Base-by-base conservation (phyloP, 2,888 invertebrate species). In the Aquatica leii region DNA sequence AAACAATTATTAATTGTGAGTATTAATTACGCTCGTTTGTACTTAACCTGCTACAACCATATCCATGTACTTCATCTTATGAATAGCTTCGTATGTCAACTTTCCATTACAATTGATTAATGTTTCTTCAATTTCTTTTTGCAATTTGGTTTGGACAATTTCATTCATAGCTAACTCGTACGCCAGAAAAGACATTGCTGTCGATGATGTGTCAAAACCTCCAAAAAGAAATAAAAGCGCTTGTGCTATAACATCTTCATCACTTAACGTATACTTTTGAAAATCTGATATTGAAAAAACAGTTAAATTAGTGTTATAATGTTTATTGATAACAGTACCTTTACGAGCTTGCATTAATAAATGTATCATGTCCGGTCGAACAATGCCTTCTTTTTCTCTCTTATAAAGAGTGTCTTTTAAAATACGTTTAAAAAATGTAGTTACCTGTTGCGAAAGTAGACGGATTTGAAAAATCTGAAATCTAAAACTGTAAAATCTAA, bases 141-240 rank as follows among this genome's bases (percentile, higher is more conserved):
- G 81, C 0, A 89, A 77, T 56, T 76, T 83, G 2, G 83, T 80
- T 74, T 89, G 89, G 0, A 86, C 76, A 0, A 88, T 86, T 17
- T 84, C 83, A 77, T 88, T 84, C 2, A 84, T 54, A 24, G 86
- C 86, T 20, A 90, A 72, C 74, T 88, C 88, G 48, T 87, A 82
- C 0, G 86, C 76, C 0, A 84, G 73, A 64, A 88, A 87, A 0
- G 81, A 82, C 72, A 85, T 79, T 2, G 81, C 71, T 55, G 81
- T 81, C 0, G 85, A 81, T 0, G 82, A 81, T 0, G 84, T 80
- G 46, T 86, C 85, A 66, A 84, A 85, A 2, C 85, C 86, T 18
- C 83, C 86, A 1, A 85, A 76, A 75, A 85, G 84, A 77, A 86
- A 86, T 1, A 85, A 67, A 1, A 85, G 65, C 8, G 84, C 84